Percentiles rank a stretch among this genome's conserved stretches.
Evolutionary conservation across 2,888 invertebrate genomes (phyloP).

Genomic region (Aricia artaxerxes): DNA sequence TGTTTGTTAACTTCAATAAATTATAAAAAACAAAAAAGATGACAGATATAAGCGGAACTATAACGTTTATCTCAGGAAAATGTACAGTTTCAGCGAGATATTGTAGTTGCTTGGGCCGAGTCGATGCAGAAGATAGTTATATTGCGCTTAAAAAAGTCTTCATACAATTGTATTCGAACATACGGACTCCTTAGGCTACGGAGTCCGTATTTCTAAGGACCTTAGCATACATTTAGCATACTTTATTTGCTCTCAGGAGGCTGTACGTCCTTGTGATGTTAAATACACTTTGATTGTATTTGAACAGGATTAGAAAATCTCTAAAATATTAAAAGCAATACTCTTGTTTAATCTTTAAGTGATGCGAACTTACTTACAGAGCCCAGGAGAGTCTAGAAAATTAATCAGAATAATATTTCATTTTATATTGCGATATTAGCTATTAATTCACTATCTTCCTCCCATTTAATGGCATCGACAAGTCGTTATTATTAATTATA

Average conservation of each 20-base stretch:
- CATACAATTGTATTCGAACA: too few species aligned
- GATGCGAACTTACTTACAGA: not conserved
- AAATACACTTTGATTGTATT: not conserved
- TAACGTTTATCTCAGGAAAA: too few species aligned
- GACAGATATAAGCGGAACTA: too few species aligned
- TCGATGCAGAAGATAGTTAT: too few species aligned
- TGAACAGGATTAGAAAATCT: not conserved
- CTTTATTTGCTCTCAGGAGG: not conserved
- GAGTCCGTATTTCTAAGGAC: too few species aligned
- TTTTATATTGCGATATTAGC: not conserved
- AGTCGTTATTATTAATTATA: not conserved
- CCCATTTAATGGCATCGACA: not conserved
- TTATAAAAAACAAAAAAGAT: too few species aligned
- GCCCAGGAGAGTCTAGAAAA: not conserved
- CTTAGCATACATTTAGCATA: too few species aligned
- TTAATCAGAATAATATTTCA: not conserved
- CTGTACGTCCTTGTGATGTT: not conserved
- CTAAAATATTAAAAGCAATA: not conserved
- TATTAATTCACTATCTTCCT: conserved; percentile 11
- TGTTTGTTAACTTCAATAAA: too few species aligned
- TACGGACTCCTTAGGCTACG: too few species aligned
- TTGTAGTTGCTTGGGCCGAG: too few species aligned
- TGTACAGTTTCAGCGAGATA: too few species aligned
- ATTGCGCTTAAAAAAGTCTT: too few species aligned
- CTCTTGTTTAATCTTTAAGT: not conserved